Evolutionary conservation across 2,888 invertebrate species (phyloP).

Genomic region (Loripinus fragilis): DNA sequence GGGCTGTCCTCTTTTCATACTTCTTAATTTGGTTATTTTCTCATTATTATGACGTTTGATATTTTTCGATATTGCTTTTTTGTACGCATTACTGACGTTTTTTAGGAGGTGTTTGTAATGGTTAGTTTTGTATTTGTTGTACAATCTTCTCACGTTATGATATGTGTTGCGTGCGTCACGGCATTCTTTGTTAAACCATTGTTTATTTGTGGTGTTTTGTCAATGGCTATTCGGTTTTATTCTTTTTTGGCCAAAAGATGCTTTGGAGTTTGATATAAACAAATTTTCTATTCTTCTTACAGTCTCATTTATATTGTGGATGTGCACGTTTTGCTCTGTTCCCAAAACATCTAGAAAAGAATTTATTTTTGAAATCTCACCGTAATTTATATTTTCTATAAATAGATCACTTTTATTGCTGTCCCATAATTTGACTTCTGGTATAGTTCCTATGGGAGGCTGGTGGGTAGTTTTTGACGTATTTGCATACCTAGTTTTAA

Average conservation of each 20-base stretch:
- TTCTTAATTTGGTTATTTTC: not conserved
- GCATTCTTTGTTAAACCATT: not conserved
- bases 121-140: constrained; percentile 1
- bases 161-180: not conserved
- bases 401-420: not conserved
- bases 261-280: not conserved
- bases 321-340: not conserved
- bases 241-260: not conserved
- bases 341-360: too few relatives aligned
- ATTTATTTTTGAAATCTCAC: not conserved
- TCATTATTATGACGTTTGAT: not conserved
- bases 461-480: not conserved
- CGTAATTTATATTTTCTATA: not conserved
- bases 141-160: not conserved
- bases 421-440: not conserved
- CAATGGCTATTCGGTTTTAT: not conserved
- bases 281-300: not conserved
- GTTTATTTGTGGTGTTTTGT: not conserved
- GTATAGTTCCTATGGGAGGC: not conserved
- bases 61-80: constrained; percentile 1
- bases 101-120: not conserved
- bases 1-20: not conserved
- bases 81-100: not conserved
- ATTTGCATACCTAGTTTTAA: not conserved
- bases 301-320: not conserved